Base-by-base conservation (phyloP, 92 coral and sea anemone genomes). In the Phenganax stokvisi region DNA sequence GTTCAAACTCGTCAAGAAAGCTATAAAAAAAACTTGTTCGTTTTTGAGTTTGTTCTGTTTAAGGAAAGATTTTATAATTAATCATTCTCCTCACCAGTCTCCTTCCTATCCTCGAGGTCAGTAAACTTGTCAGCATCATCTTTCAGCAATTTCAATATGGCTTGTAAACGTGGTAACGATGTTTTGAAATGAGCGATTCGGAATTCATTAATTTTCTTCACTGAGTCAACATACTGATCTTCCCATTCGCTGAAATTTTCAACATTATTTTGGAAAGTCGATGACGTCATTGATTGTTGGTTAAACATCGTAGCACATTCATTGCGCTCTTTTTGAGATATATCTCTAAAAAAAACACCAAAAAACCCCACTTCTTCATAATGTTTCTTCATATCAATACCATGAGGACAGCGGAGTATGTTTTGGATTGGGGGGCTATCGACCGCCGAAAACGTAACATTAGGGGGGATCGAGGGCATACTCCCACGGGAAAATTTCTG, bases 181-280 rank as follows among this genome's bases (percentile, higher is more conserved):
- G 54, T 79, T 25, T 62, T 79, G 69, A 79, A 79, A 79, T 62
- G 56, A 2, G 73, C 61, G 31, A 63, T 63, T 51, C 74, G 83
- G 57, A 79, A 79, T 54, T 47, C 74, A 25, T 64, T 79, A 60
- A 79, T 79, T n/a, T 79, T 63, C 56, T 63, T 47, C 37, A 79
- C 74, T 0, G 83, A 47, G 3, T 79, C 74, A 4, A 79, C 57
- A 53, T 79, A 79, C 47, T 79, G 83, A 20, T 79, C 83, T 54
- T 79, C 83, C 83, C 83, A 79, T 53, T 79, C 61, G 61, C 58
- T 79, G 51, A 79, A 79, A 63, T 17, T 79, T 59, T 79, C 73
- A 28, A 27, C 59, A 51, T 69, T 79, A 30, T 79, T 52, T 27
- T 79, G 60, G 62, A 63, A 79, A 7, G 83, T 63, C 3, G 83